Evolutionary conservation across 2,113 vertebrate species (phyloP), one percentile per base, ranked within the genome.

Genomic region (Casuarius casuarius): DNA sequence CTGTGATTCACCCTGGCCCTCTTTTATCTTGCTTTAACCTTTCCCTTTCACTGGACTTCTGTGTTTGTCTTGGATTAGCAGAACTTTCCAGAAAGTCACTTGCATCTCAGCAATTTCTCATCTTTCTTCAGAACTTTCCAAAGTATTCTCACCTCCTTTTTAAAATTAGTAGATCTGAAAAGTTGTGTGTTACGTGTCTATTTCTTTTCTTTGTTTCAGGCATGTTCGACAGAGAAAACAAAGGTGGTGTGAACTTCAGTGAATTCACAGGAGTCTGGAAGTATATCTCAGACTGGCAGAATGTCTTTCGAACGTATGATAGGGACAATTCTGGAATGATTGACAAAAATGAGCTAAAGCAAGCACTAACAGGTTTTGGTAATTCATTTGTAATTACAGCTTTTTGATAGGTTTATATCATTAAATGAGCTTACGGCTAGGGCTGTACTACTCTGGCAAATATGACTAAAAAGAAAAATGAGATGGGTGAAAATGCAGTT

Each of bases 211-310:
- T 70, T 74, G 26, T 86, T 96, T 92, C 97, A 99, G 99, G 99
- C 51, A 99, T 99, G 99, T 99, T 99, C 82, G 99, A 99, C 98
- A 97, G 99, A 88, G 99, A 99, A 92, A 99, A 99, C 97, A 99
- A 99, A 98, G 99, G 99, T 2, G 99, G 99, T 0, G 99, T 99
- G 94, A 99, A 99, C 98, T 99, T 99, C 98, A 99, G 98, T 22
- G 99, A 99, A 98, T 99, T 99, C 72, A 99, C 99, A 0, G 99
- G 99, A 11, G 99, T 99, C 63, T 99, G 99, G 99, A 99, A 99
- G 92, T 99, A 99, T 94, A 99, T 99, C 98, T 99, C 99, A 4
- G 99, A 99, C 94, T 99, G 99, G 99, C 99, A 99, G 98, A 99
- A 99, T 94, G 99, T 99, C 96, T 99, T 99, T 98, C 98, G 99